phyloP scores from a whole-genome alignment of 2,113 vertebrate species.

The Macaca nemestrina region DNA sequence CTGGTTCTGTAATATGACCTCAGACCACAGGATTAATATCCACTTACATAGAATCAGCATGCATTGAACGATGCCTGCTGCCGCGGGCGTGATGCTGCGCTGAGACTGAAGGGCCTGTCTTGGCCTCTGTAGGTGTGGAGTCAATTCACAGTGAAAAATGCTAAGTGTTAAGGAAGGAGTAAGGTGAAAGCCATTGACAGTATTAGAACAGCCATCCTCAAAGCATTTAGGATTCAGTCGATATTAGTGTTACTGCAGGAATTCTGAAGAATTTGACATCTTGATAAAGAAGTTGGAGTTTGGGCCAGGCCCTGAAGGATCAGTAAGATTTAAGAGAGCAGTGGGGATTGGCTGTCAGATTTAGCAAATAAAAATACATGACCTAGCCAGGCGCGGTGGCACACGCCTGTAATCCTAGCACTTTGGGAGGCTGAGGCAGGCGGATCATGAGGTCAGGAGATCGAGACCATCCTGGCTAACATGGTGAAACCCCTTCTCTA shows the following conservation, averaged over 20 bases:
- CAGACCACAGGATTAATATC: background rate
- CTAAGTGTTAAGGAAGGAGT: background rate
- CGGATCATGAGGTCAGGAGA: too few relatives aligned
- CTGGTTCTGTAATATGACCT: background rate
- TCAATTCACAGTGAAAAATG: background rate
- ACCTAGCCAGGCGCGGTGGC: too few relatives aligned
- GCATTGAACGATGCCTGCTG: background rate
- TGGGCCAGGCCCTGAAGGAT: background rate
- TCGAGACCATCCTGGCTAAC: too few relatives aligned
- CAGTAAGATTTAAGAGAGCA: background rate
- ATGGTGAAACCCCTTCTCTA: too few relatives aligned
- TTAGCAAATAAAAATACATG: background rate
- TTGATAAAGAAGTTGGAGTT: background rate
- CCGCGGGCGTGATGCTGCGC: fast-evolving
- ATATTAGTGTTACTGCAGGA: background rate
- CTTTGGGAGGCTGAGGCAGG: too few relatives aligned
- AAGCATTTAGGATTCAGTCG: background rate
- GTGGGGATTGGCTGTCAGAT: background rate
- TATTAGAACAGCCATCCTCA: background rate
- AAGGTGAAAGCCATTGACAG: too few relatives aligned
- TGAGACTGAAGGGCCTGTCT: fast-evolving
- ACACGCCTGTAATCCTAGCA: too few relatives aligned
- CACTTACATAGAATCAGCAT: background rate
- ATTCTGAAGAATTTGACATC: background rate
- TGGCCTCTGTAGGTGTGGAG: background rate